Evolutionary conservation across 1,140 invertebrate genomes (phyloP).

Genomic region (Ceratitis capitata): DNA sequence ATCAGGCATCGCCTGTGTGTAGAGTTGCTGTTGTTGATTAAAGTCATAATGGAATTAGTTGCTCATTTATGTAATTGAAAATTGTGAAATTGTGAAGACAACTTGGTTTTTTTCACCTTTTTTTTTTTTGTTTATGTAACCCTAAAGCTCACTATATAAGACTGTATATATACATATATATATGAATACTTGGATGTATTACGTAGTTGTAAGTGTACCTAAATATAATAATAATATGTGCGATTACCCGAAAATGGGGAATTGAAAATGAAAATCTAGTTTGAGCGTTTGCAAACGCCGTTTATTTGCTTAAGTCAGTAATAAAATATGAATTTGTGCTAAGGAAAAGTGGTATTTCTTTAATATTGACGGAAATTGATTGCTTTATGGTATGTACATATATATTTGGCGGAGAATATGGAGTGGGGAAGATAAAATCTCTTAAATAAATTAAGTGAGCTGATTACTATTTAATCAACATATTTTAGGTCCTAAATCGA

Average conservation of each 20-base stretch:
- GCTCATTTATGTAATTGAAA: constrained; percentile 29
- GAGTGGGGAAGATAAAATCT: no score
- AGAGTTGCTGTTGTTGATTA: neutral
- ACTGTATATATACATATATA: constrained; percentile 15
- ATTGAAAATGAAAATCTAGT: constrained; percentile 25
- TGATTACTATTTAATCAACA: no score
- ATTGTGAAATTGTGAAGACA: constrained; percentile 17
- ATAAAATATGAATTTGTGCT: constrained; percentile 14
- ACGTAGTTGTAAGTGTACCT: constrained; percentile 3
- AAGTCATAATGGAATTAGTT: constrained; percentile 3
- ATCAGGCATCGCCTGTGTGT: no score
- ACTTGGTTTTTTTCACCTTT: constrained; percentile 6
- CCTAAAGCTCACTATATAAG: constrained; percentile 32
- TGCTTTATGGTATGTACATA: neutral
- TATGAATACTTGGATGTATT: constrained; percentile 13
- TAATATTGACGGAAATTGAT: neutral
- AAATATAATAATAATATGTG: neutral
- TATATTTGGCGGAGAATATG: no score
- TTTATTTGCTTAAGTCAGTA: constrained; percentile 6
- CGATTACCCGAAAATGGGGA: neutral
- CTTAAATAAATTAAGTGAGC: no score
- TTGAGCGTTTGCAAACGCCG: neutral
- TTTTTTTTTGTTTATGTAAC: constrained; percentile 28
- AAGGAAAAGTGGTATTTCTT: neutral
- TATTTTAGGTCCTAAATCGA: no score